A percentile compares a stretch with the other conserved stretches of the same genome.
Conservation (phyloP, 1,140 invertebrate genomes). For the Philaenus spumarius region DNA sequence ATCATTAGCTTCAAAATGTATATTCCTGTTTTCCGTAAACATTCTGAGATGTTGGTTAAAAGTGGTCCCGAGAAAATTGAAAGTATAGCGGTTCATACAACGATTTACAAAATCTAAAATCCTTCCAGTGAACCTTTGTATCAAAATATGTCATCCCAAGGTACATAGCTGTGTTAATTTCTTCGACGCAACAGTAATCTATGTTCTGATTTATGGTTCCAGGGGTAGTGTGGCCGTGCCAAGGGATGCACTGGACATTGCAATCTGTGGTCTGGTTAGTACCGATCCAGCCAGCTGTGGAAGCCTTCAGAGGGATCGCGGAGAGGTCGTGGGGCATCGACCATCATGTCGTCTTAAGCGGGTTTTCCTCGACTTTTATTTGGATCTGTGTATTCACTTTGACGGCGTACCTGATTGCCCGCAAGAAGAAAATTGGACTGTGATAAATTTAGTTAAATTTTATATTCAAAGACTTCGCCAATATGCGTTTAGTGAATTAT, state of each 20-base stretch:
- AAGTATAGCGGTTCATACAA: no score
- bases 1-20: no score
- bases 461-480: not conserved
- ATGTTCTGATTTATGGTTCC: no score
- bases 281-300: slow-evolving; percentile 49
- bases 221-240: slow-evolving; percentile 55
- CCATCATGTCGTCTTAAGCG: not conserved
- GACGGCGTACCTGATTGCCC: not conserved
- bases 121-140: no score
- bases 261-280: slow-evolving; percentile 44
- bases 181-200: no score
- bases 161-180: no score
- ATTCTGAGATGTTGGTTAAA: no score
- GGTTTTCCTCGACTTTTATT: not conserved
- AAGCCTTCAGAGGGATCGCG: slow-evolving; percentile 43
- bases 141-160: no score
- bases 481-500: no score
- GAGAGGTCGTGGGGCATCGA: slow-evolving; percentile 12
- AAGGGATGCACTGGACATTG: slow-evolving; percentile 49
- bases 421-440: slow-evolving; percentile 4
- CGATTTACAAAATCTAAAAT: no score
- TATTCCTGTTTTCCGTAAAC: no score
- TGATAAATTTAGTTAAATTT: not conserved
- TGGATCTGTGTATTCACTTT: slow-evolving; percentile 10
- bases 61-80: no score